phyloP scores from a whole-genome alignment of 2,113 vertebrate genomes.

The Aleadryas rufinucha region DNA sequence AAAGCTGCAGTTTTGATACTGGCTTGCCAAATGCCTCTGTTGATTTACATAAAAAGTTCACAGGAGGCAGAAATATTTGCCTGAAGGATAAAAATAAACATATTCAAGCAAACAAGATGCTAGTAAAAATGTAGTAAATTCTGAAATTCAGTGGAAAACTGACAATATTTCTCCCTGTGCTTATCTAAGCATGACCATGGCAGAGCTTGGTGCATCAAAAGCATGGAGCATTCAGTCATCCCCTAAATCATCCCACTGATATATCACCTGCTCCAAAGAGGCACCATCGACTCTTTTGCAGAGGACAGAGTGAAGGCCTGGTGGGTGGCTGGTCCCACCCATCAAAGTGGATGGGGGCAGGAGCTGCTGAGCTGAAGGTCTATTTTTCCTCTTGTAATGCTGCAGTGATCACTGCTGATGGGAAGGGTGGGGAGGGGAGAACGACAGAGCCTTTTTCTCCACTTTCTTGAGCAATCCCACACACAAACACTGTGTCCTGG shows the following conservation, averaged over 20 bases:
- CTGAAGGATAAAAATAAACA: constrained; percentile 51
- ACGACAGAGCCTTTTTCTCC: neutral
- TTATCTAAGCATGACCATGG: neutral
- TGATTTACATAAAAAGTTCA: constrained; percentile 51
- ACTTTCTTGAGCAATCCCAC: neutral
- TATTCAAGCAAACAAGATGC: constrained; percentile 20
- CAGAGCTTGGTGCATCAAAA: neutral
- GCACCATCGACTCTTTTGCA: neutral
- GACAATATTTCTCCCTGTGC: neutral
- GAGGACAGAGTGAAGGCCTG: neutral
- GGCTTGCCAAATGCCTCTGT: constrained; percentile 32
- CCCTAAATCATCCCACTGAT: too few species aligned
- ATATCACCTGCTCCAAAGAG: neutral
- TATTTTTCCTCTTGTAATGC: rapidly evolving
- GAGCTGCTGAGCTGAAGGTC: neutral
- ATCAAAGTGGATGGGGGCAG: neutral
- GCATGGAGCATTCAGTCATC: neutral
- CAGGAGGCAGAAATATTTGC: constrained; percentile 49
- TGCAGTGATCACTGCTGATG: neutral
- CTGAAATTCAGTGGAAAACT: neutral
- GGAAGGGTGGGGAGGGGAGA: neutral
- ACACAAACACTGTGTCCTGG: rapidly evolving
- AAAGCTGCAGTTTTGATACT: constrained; percentile 39
- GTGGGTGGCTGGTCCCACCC: rapidly evolving
- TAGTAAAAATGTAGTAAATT: neutral